Base-by-base conservation (phyloP, 2,797 vertebrate species). In the Apodemus agrarius region DNA sequence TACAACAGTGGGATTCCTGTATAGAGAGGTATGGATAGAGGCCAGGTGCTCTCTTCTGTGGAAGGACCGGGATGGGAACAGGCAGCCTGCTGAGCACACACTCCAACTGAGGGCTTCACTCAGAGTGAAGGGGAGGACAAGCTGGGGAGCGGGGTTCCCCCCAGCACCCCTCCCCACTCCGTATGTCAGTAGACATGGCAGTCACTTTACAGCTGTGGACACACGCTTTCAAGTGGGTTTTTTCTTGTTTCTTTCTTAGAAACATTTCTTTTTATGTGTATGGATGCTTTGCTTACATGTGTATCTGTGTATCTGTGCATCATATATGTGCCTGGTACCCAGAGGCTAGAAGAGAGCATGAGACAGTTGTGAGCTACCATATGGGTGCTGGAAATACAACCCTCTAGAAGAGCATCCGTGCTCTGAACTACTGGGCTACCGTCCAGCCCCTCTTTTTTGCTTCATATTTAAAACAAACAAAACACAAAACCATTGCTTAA, bases 171-270 rank as follows among this genome's bases (percentile, higher is more conserved):
- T 3, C 1, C 26, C 63, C 17, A 14, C 52, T 13, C 1, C 1
- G 26, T 0, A 0, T 7, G 6, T 16, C 69, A 29, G 17, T 0
- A 29, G 37, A 26, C 40, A n/a, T 11, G 40, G 19, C 12, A 52
- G 3, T 69, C 0, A 10, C 2, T 14, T 0, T 6, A 29, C 34
- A 74, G n/a, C 43, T 26, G 6, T 13, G 11, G 46, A 54, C 69
- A 84, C 29, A 0, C 14, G 57, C 46, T 11, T 80, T 5, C 74
- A 17, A 0, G 26, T 14, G 7, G 46, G 9, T 34, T 89, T 92
- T 61, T 84, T 37, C 82, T 43, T 43, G n/a, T 72, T 72, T 37
- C n/a, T 37, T 72, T n/a, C 19, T 21, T 72, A 72, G 69, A 72
- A 37, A 72, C 69, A 37, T 72, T 72, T n/a, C n/a, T 37, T 37